These are phyloP conservation scores for Schizothorax lantsangensis DNA, from an alignment of 2,797 vertebrate genomes.

Conservation along the genomic window DNA sequence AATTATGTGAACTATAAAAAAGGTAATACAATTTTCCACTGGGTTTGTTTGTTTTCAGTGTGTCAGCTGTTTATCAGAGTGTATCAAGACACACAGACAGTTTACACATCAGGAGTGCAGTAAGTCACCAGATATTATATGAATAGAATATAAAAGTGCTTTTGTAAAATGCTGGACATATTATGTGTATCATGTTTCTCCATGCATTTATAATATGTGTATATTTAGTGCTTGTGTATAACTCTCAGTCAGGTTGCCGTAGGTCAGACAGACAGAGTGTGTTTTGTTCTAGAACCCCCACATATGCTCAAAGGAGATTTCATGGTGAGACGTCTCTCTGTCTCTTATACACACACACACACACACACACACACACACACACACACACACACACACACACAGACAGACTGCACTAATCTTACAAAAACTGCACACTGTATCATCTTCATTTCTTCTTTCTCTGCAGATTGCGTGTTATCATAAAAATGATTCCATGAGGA, in stretches of 20 bases:
- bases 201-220: not conserved
- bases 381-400: not conserved
- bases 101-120: conserved; percentile 92
- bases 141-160: not conserved
- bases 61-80: conserved; percentile 88
- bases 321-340: conserved; percentile 80
- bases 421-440: not conserved
- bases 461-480: conserved; percentile 89
- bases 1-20: not conserved
- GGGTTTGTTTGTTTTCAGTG: conserved; percentile 68
- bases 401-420: not conserved
- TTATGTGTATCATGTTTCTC: not conserved
- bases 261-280: conserved; percentile 79
- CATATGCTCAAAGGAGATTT: conserved; percentile 92
- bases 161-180: not conserved
- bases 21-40: not conserved
- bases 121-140: conserved; percentile 73
- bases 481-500: conserved; percentile 76
- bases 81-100: conserved; percentile 88
- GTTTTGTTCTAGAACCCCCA: conserved; percentile 86
- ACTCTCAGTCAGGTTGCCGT: conserved; percentile 76
- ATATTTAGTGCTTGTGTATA: conserved; percentile 48
- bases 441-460: conserved; percentile 15
- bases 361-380: not conserved
- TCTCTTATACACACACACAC: not conserved